Evolutionary conservation across 2,888 invertebrate genomes (phyloP), one percentile per base, ranked within the genome.

Genomic region (Parelbella ahira): DNA sequence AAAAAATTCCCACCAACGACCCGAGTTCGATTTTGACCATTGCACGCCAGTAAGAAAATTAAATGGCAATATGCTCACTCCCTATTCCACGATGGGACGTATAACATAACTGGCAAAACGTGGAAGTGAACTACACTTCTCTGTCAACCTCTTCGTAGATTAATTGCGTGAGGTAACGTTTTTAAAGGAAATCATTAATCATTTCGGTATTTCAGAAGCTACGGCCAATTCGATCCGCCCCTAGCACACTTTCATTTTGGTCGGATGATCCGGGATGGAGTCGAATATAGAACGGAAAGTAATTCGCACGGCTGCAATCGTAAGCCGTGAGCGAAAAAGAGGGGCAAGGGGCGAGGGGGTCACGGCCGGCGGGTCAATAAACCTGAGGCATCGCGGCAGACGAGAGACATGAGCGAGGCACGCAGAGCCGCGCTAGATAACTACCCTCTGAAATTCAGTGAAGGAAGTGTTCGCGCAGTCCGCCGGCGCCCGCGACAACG

Each of bases 281-380:
- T 32, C 18, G 37, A 51, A 57, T 56, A 50, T 57, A 49, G 54
- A 63, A 57, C 56, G 30, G 50, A 63, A 64, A 66, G 64, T 58
- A 58, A 38, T 49, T 33, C 30, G 37, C 37, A 37, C 38, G 39
- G 18, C 36, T 29, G 7, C 28, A 28, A 7, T 8, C 44, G 36
- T 27, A 49, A 43, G 51, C 54, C 48, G 55, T 56, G 42, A 45
- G 45, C 41, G 45, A 36, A 33, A 39, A 24, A 38, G 7, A 55
- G 32, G 48, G 48, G 51, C 43, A 38, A 33, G 47, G 53, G 59
- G 57, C 51, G 63, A 65, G 63, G 67, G 75, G 75, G 68, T 81
- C 83, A 82, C 69, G 84, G 82, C 76, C 83, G 78, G 45, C 65
- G 67, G 81, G 79, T 83, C 78, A 79, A 74, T 72, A 65, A 78